phyloP scores from a whole-genome alignment of 2,797 vertebrate genomes.

The Sebastes cheni region DNA sequence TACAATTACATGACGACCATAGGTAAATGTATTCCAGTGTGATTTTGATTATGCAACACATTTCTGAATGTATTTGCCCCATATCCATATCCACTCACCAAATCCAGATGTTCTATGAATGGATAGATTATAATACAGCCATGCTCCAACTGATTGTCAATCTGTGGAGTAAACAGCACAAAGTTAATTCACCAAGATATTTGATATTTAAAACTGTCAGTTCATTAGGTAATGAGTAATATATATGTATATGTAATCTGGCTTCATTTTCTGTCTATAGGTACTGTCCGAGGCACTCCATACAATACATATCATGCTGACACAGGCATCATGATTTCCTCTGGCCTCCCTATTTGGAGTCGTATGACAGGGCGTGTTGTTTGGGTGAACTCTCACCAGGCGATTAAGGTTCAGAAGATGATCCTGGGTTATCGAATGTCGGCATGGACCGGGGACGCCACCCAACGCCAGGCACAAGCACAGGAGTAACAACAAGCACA shows the following conservation, averaged over 20 bases:
- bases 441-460: not conserved
- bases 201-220: not conserved
- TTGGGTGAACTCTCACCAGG: not conserved
- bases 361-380: not conserved
- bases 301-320: not conserved
- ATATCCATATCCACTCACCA: conserved; percentile 36
- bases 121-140: conserved; percentile 61
- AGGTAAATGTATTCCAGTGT: too few relatives aligned
- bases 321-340: too few relatives aligned
- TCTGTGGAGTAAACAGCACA: conserved; percentile 48
- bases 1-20: too few relatives aligned
- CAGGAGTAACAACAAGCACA: not conserved
- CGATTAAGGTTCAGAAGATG: not conserved
- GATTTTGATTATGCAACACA: too few relatives aligned
- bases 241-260: not conserved
- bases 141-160: conserved; percentile 69
- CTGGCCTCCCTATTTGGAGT: too few relatives aligned
- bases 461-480: not conserved
- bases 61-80: not conserved
- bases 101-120: conserved; percentile 55
- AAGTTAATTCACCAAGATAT: not conserved
- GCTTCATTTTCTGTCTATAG: not conserved
- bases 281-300: not conserved
- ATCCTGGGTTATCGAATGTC: not conserved
- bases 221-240: too few relatives aligned